phyloP scores from a whole-genome alignment of 2,888 invertebrate genomes.

The Lithophane leautieri region DNA sequence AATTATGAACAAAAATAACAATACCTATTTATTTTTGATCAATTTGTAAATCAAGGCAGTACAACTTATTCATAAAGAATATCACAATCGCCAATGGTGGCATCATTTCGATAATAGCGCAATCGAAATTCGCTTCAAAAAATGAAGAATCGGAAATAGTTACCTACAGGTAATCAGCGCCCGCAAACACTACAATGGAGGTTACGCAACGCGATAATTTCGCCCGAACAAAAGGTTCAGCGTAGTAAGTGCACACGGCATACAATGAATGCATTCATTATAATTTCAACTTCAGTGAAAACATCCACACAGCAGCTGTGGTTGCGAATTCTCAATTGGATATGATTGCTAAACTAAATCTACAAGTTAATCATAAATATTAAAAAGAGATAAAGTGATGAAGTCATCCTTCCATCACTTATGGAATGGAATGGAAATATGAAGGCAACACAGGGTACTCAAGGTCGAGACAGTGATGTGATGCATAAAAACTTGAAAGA shows the following conservation, averaged over 20 bases:
- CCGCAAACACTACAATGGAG: slow-evolving; percentile 75
- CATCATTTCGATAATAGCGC: slow-evolving; percentile 49
- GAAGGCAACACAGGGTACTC: slow-evolving; percentile 4
- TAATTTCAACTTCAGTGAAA: slow-evolving; percentile 81
- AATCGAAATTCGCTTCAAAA: slow-evolving; percentile 60
- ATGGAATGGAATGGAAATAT: slow-evolving; percentile 47
- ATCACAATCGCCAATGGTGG: slow-evolving; percentile 10
- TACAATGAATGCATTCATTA: slow-evolving; percentile 82
- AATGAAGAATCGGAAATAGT: slow-evolving; percentile 63
- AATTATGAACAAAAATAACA: background rate
- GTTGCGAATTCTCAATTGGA: slow-evolving; percentile 78
- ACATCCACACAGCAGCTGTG: slow-evolving; percentile 75
- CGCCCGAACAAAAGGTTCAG: slow-evolving; percentile 82
- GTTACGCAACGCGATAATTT: slow-evolving; percentile 82
- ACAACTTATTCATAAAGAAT: slow-evolving; percentile 7
- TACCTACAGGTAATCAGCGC: slow-evolving; percentile 66
- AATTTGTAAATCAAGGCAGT: background rate
- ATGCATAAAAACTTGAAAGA: slow-evolving; percentile 33
- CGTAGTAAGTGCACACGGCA: slow-evolving; percentile 72
- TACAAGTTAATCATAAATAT: slow-evolving; percentile 49
- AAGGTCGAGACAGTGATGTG: slow-evolving; percentile 37
- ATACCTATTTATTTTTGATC: background rate
- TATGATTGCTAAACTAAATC: slow-evolving; percentile 70
- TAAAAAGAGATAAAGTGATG: slow-evolving; percentile 59
- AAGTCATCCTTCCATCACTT: slow-evolving; percentile 29